Base-by-base conservation (phyloP, 2,113 vertebrate species). In the Lepus europaeus region DNA sequence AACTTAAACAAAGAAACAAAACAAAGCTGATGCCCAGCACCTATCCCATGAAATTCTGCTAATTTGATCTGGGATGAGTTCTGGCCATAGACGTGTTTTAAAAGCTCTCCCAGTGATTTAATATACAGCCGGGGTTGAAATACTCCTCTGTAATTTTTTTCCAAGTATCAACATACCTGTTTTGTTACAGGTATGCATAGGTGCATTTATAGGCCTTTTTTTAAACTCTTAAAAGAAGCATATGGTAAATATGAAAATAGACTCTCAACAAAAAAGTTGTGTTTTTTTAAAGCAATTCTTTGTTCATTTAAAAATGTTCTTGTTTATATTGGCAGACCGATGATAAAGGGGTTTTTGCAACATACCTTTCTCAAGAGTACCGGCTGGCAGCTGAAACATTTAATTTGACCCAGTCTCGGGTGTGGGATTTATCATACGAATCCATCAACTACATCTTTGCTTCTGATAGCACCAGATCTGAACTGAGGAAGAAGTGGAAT, bases 321-420 rank as follows among this genome's bases (percentile, higher is more conserved):
- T 96, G 88, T 69, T 91, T 97, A 39, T 13, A 81, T 96, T 89
- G 94, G 53, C 98, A 99, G 99, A 99, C 99, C 0, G 99, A 99
- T 79, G 99, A 99, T 97, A 99, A 99, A 97, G 99, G 99, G 5
- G 98, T 99, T 91, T 99, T 99, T 98, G 98, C 98, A 25, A 99
- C 99, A 9, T 97, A 98, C 53, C 98, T 99, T n/a, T 99, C 99
- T 9, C 98, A 98, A 96, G 99, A 99, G 90, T 99, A 99, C 79
- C 98, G 99, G 90, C 97, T 99, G 96, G 99, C 98, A 74, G 99
- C 99, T 14, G 98, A 99, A 73, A 99, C 99, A 1, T 99, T 99
- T 94, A 97, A 98, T 51, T 98, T 99, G 90, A 99, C 97, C 73
- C 98, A 56, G 8, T 97, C 99, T 29, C 99, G 98, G 49, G 64